Evolutionary conservation across 2,797 vertebrate species (phyloP).

Genomic region (Triplophysa yarkandensis): DNA sequence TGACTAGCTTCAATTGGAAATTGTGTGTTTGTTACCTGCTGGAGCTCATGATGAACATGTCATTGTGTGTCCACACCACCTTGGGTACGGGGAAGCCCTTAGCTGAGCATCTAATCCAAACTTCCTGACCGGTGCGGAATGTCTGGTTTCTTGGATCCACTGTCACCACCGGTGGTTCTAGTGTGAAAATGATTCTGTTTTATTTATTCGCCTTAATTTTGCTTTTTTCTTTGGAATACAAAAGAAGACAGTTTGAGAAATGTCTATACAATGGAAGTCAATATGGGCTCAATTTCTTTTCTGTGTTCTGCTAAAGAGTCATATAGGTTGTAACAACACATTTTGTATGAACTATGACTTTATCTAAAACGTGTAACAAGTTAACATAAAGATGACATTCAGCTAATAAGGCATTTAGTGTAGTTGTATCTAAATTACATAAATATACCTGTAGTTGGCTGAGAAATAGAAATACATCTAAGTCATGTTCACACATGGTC

Average conservation of each 20-base stretch:
- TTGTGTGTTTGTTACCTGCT: conserved; percentile 77
- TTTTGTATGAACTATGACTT: neutral
- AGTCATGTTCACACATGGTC: conserved; percentile 9
- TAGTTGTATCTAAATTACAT: neutral
- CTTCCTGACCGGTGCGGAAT: conserved; percentile 83
- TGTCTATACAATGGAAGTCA: too few species aligned
- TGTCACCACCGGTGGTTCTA: conserved; percentile 84
- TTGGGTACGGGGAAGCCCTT: conserved; percentile 86
- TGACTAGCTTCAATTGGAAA: neutral
- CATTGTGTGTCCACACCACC: conserved; percentile 89
- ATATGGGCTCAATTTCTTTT: too few species aligned
- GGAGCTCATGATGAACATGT: conserved; percentile 85
- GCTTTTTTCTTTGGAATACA: too few species aligned
- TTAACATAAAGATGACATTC: too few species aligned
- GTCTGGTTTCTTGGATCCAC: conserved; percentile 87
- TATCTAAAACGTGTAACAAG: neutral
- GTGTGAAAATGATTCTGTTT: neutral
- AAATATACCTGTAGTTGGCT: neutral
- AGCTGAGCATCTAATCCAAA: conserved; percentile 85
- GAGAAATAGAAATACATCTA: neutral
- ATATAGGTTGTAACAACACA: too few species aligned
- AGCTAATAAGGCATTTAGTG: neutral
- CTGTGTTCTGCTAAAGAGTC: too few species aligned
- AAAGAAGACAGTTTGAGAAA: too few species aligned
- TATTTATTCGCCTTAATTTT: neutral